phyloP scores from a whole-genome alignment of 2,797 vertebrate genomes.

The Margarornis squamiger region DNA sequence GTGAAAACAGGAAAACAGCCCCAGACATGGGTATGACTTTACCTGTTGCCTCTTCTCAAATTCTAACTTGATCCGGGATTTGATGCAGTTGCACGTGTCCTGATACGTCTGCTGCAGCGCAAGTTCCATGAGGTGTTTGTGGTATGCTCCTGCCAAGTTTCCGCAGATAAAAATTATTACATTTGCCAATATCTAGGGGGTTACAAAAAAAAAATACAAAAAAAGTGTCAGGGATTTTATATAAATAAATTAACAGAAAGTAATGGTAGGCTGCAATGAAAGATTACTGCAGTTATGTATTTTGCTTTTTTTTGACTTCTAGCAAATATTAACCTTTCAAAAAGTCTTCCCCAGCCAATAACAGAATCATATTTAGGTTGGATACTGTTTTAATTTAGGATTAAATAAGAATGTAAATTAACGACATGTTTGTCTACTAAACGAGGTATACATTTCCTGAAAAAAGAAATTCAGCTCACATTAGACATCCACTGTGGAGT shows the following conservation, averaged over 20 bases:
- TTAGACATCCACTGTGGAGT: not conserved
- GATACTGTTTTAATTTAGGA: not conserved
- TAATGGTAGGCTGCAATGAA: not conserved
- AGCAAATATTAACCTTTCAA: not conserved
- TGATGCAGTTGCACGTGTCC: conserved; percentile 98
- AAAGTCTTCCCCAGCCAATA: not conserved
- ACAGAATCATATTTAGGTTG: not conserved
- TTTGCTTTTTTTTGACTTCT: not conserved
- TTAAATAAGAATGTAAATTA: not conserved
- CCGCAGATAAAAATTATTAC: conserved; percentile 96
- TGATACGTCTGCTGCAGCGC: conserved; percentile 95
- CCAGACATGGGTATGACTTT: not conserved
- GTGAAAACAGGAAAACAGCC: not conserved
- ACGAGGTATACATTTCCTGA: not conserved
- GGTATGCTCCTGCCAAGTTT: conserved; percentile 95
- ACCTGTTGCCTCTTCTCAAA: conserved; percentile 98
- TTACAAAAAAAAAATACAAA: not conserved
- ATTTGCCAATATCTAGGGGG: conserved; percentile 90
- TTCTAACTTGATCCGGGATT: conserved; percentile 96
- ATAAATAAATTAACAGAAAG: not conserved
- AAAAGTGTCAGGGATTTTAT: not conserved
- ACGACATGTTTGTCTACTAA: not conserved
- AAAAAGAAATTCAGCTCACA: not conserved
- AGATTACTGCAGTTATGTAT: not conserved
- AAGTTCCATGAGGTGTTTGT: conserved; percentile 96